phyloP scores from a whole-genome alignment of 2,113 vertebrate species.

The Anolis sagrei region DNA sequence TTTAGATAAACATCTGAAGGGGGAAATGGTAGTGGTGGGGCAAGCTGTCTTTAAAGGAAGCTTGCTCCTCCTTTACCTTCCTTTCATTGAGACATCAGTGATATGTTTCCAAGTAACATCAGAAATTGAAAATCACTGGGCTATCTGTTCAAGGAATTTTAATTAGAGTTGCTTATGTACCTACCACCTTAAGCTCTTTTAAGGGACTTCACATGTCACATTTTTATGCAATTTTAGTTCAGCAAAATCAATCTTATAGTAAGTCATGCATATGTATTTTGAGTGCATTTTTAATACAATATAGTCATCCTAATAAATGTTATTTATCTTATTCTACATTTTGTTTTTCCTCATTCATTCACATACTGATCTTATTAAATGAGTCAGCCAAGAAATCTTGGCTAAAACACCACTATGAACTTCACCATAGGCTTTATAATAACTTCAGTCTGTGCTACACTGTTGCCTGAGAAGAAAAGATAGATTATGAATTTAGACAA shows the following conservation, averaged over 20 bases:
- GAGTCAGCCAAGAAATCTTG: background rate
- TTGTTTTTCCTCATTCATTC: background rate
- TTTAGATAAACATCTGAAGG: background rate
- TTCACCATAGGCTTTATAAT: background rate
- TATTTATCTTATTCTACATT: too few species aligned
- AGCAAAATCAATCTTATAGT: background rate
- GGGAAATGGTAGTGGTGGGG: background rate
- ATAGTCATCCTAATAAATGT: too few species aligned
- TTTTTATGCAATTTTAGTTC: background rate
- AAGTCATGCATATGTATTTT: background rate
- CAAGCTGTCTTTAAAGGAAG: background rate
- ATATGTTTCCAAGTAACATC: background rate
- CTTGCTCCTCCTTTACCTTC: background rate
- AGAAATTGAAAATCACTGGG: background rate
- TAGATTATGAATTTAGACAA: background rate
- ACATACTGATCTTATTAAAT: constrained; percentile 1
- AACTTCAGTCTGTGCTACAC: rapidly evolving
- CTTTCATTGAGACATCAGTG: background rate
- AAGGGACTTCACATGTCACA: background rate
- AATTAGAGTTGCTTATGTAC: background rate
- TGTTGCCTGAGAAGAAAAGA: background rate
- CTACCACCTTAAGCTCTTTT: background rate
- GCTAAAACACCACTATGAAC: background rate
- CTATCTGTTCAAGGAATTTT: background rate
- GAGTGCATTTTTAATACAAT: background rate